phyloP scores from a whole-genome alignment of 2,888 invertebrate species.

The Eupeodes latifasciatus region DNA sequence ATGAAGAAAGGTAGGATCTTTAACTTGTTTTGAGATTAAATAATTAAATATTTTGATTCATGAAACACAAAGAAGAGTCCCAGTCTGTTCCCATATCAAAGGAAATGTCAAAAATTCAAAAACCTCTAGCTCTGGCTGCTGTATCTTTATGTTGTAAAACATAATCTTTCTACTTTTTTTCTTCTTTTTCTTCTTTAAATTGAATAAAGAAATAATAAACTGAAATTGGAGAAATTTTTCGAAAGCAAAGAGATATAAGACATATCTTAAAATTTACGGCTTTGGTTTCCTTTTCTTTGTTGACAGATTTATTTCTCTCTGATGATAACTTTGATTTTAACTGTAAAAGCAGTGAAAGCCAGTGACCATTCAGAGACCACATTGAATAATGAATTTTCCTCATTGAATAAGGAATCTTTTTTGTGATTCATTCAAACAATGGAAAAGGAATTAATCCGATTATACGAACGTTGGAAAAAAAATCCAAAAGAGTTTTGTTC shows the following conservation, averaged over 20 bases:
- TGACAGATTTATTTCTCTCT: conserved; percentile 27
- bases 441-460: neutral
- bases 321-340: conserved; percentile 7
- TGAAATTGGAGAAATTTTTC: neutral
- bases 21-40: neutral
- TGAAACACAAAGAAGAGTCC: neutral
- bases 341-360: neutral
- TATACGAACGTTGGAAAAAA: neutral
- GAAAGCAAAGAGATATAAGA: neutral
- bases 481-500: neutral
- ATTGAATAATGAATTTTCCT: neutral
- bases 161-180: neutral
- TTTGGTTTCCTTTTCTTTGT: neutral
- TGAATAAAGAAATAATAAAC: conserved; percentile 9
- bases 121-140: neutral
- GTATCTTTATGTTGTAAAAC: neutral
- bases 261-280: neutral
- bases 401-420: neutral
- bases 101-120: neutral
- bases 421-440: neutral
- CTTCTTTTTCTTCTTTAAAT: neutral
- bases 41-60: neutral
- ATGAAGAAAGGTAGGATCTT: neutral
- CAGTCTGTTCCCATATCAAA: conserved; percentile 1
- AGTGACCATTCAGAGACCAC: neutral